Base-by-base conservation (phyloP, 2,888 invertebrate species). In the Xiphydria camelus region DNA sequence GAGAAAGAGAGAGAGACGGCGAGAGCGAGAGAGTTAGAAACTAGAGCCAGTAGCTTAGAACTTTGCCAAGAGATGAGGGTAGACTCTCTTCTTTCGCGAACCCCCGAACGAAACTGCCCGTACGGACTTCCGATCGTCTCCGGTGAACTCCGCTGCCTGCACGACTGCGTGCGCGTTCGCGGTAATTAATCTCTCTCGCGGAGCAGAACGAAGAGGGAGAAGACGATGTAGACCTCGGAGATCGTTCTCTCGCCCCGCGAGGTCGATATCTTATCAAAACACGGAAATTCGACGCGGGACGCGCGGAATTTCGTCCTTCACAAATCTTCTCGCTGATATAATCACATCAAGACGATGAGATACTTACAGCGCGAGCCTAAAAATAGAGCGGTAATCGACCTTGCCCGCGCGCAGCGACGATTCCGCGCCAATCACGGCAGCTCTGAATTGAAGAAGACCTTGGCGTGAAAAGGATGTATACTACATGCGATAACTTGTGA, bases 401-500 rank as follows among this genome's bases (percentile, higher is more conserved):
- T 7, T 12, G 12, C 12, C 5, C 12, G 12, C 29, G 29, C 4
- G 12, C 12, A 4, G 29, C 14, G 4, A 25, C 41, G 26, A 38
- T 20, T 34, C 45, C n/a, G n/a, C n/a, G n/a, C n/a, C n/a, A n/a
- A n/a, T n/a, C n/a, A n/a, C n/a, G n/a, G n/a, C n/a, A n/a, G n/a
- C n/a, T n/a, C n/a, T n/a, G n/a, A n/a, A n/a, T n/a, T n/a, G n/a
- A n/a, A n/a, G n/a, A n/a, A n/a, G n/a, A n/a, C n/a, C n/a, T 45
- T 37, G 23, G 40, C 26, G 35, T 31, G 36, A 31, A 34, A 41
- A 32, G 29, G 41, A 53, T 37, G 41, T 50, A 48, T 45, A 51
- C 37, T 32, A 2, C 18, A 14, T 4, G 20, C n/a, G 40, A 32
- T 38, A 29, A 32, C 12, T 26, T 18, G 15, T 12, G 36, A 26